Conservation (phyloP, 2,113 vertebrate species). For the pig (Sus scrofa) region DNA sequence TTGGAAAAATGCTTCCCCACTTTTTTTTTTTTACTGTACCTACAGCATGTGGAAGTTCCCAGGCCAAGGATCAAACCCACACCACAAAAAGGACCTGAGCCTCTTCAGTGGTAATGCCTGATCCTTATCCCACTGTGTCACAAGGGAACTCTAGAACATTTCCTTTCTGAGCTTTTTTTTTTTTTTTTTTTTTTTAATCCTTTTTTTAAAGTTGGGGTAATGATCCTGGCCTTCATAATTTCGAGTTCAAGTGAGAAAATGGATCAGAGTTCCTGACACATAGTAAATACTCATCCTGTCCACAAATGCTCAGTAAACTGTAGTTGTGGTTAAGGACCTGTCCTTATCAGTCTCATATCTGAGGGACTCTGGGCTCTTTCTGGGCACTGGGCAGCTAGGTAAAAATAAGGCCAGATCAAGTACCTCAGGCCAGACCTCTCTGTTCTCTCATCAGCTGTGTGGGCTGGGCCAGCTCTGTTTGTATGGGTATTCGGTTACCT, state of each 20-base stretch:
- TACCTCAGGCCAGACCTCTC: background rate
- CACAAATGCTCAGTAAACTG: background rate
- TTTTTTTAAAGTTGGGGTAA: background rate
- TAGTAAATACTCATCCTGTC: background rate
- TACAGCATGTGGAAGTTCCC: too few relatives aligned
- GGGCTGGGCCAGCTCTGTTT: background rate
- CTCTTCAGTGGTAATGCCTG: too few relatives aligned
- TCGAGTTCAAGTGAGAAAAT: conserved; percentile 40
- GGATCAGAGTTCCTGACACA: background rate
- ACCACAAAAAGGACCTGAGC: too few relatives aligned
- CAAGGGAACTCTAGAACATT: background rate
- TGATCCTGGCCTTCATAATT: background rate
- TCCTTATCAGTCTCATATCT: background rate
- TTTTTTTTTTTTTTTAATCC: background rate
- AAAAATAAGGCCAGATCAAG: background rate
- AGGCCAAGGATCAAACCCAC: too few relatives aligned
- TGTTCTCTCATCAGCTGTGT: background rate
- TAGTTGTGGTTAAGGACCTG: background rate
- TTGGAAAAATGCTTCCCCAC: background rate
- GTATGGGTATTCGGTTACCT: background rate
- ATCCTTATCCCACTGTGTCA: too few relatives aligned
- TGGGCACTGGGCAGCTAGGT: background rate
- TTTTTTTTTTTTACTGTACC: too few relatives aligned
- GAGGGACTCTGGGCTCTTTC: background rate
- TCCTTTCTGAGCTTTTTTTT: background rate